These are phyloP conservation scores for Poeciliopsis prolifica DNA, from an alignment of 2,113 vertebrate genomes.

Conservation along the genomic window DNA sequence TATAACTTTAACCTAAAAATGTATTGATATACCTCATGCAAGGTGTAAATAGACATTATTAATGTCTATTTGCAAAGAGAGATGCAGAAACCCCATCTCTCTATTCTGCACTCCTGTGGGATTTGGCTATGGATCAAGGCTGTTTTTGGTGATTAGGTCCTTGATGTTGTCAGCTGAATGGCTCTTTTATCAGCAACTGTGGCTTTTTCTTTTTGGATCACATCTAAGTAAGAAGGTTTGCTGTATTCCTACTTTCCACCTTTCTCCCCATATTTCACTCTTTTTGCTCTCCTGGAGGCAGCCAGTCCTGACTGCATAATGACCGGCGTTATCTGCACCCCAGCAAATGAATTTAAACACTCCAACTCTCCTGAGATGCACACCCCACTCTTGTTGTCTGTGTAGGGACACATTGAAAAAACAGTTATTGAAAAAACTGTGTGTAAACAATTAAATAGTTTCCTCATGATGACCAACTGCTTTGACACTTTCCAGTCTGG, in stretches of 20 bases:
- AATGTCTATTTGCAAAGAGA: constrained; percentile 20
- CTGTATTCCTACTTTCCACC: constrained; percentile 27
- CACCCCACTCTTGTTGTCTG: constrained; percentile 41
- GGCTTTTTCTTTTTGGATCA: constrained; percentile 52
- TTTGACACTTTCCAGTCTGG: too few species aligned
- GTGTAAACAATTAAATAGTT: too few species aligned
- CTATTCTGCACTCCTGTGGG: constrained; percentile 54
- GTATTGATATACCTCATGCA: constrained; percentile 48
- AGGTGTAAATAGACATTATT: constrained; percentile 52
- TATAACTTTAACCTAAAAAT: constrained; percentile 60
- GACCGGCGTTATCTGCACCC: constrained; percentile 58
- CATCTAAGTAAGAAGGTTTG: constrained; percentile 49
- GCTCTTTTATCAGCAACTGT: constrained; percentile 70
- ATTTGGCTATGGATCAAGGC: constrained; percentile 67
- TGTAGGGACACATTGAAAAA: constrained; percentile 37
- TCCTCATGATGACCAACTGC: too few species aligned
- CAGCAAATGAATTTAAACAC: constrained; percentile 59
- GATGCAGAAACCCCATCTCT: constrained; percentile 58
- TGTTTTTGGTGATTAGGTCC: constrained; percentile 74
- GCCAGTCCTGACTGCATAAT: constrained; percentile 53
- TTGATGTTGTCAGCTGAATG: constrained; percentile 74
- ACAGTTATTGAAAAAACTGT: too few species aligned
- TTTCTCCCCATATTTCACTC: constrained; percentile 61
- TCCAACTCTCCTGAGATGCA: constrained; percentile 42
- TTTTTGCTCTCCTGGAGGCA: constrained; percentile 46